Percentiles rank a stretch among this genome's conserved stretches.
Evolutionary conservation across 1,140 invertebrate species (phyloP).

Genomic region (Vanessa atalanta): DNA sequence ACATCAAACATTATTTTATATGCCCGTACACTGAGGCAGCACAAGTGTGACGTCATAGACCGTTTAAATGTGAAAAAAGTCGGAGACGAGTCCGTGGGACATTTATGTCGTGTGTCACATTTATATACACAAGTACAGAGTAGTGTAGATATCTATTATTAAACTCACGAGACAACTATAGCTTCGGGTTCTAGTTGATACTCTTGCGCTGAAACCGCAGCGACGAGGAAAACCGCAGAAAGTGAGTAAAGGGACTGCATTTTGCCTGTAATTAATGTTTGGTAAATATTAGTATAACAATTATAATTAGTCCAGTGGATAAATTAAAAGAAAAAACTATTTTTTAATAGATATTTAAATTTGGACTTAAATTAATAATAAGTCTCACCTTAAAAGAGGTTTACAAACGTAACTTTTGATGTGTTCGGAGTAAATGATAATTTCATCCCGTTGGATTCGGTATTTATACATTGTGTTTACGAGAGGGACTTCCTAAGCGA

Average conservation of each 20-base stretch:
- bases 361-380: not conserved
- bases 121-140: no score
- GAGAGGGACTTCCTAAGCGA: constrained; percentile 1
- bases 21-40: no score
- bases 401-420: not conserved
- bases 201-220: constrained; percentile 16
- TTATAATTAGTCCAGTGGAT: no score
- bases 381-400: not conserved
- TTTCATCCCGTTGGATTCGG: not conserved
- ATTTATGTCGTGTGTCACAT: no score
- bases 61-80: no score
- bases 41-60: no score
- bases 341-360: no score
- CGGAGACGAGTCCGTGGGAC: no score
- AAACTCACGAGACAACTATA: constrained; percentile 22
- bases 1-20: not conserved
- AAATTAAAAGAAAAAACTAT: no score
- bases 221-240: constrained; percentile 14
- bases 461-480: constrained; percentile 8
- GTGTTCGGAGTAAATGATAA: not conserved
- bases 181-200: constrained; percentile 10
- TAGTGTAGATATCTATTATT: no score
- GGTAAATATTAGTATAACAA: no score
- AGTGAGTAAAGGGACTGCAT: constrained; percentile 23
- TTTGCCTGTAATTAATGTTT: not conserved